Conservation (phyloP, 1,140 invertebrate species). For the Lanistes nyassanus region DNA sequence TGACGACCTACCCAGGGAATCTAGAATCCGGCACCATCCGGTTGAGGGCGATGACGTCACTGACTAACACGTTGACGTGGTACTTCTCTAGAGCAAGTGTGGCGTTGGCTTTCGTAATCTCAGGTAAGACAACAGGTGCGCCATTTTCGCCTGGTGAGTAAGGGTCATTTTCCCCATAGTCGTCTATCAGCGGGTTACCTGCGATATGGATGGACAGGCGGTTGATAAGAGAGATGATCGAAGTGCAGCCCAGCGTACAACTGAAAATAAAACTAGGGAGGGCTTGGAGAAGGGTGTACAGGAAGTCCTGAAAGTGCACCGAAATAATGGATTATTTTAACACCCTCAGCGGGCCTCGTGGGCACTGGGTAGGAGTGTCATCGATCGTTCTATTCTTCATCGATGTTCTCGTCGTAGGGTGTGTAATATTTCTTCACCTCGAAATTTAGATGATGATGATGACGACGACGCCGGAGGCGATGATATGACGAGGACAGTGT, state of each 20-base stretch:
- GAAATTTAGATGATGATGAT: too few species aligned
- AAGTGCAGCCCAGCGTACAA: background rate
- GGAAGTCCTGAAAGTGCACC: background rate
- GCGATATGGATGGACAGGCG: background rate
- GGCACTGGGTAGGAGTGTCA: too few species aligned
- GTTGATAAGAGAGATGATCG: background rate
- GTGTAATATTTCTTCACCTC: too few species aligned
- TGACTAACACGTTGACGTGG: constrained; percentile 44
- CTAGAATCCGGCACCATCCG: constrained; percentile 51
- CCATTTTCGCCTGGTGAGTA: constrained; percentile 42
- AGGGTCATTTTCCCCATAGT: constrained; percentile 43
- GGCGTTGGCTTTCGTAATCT: constrained; percentile 28
- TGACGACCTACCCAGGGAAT: constrained; percentile 38
- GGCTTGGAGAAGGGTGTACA: background rate
- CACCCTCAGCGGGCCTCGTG: background rate
- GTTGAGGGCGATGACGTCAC: constrained; percentile 49
- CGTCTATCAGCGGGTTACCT: constrained; percentile 44
- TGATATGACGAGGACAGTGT: too few species aligned
- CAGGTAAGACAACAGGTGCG: constrained; percentile 38
- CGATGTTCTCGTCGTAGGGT: too few species aligned
- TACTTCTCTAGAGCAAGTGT: constrained; percentile 30
- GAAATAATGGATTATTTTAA: background rate
- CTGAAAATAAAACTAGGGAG: background rate
- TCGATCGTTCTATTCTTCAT: too few species aligned
- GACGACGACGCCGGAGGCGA: too few species aligned